Evolutionary conservation across 2,888 invertebrate species (phyloP).

Genomic region (Erannis defoliaria): DNA sequence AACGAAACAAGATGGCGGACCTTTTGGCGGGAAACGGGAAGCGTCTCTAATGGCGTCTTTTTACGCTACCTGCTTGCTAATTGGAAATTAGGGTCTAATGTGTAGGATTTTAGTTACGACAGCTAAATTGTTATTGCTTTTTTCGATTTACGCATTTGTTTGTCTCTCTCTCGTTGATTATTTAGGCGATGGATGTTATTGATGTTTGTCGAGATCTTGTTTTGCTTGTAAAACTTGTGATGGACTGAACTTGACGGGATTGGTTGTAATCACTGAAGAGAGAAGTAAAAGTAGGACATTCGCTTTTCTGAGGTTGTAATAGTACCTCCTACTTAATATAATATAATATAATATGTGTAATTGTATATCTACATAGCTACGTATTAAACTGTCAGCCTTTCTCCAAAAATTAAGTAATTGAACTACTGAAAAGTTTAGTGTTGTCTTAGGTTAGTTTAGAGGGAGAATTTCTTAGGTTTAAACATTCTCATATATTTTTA

Average conservation of each 20-base stretch:
- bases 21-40: conserved; percentile 79
- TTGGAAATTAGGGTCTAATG: conserved; percentile 84
- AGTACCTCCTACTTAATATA: too few relatives aligned
- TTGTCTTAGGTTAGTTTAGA: background rate
- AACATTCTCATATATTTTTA: too few relatives aligned
- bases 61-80: conserved; percentile 86
- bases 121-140: conserved; percentile 74
- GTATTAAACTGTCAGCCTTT: too few relatives aligned
- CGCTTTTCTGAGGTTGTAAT: too few relatives aligned
- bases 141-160: conserved; percentile 76
- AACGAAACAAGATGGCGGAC: conserved; percentile 65
- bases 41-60: conserved; percentile 81
- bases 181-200: conserved; percentile 52
- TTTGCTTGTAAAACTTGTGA: conserved; percentile 20
- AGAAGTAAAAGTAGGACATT: too few relatives aligned
- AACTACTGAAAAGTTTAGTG: background rate
- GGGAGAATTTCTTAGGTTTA: too few relatives aligned
- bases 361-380: too few relatives aligned
- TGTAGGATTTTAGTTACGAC: conserved; percentile 78
- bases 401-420: too few relatives aligned
- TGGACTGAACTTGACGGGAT: background rate
- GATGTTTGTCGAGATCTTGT: conserved; percentile 43
- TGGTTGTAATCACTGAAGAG: background rate
- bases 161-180: conserved; percentile 63
- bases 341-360: too few relatives aligned